Evolutionary conservation across 1,140 invertebrate genomes (phyloP), one percentile per base, ranked within the genome.

Genomic region (Drosophila funebris): DNA sequence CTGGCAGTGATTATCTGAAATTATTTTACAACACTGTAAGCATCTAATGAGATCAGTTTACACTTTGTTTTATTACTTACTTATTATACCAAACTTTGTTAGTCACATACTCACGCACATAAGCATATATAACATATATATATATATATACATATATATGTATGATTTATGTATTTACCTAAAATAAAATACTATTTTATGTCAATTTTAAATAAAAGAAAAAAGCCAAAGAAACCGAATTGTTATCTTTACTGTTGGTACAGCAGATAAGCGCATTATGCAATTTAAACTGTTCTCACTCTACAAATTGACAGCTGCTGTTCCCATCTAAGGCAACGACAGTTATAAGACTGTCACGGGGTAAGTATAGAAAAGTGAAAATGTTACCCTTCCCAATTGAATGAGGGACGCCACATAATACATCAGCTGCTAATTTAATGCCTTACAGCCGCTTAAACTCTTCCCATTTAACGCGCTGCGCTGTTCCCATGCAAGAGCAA

Each of bases 221-320:
- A 61, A 18, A 69, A 52, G 56, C 66, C 66, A 69, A 69, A 69
- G 66, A 69, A 69, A 61, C n/a, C 41, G 11, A 33, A 33, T 6
- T 39, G 9, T 33, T 11, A 11, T n/a, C 3, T 9, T 33, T 11
- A 11, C 29, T n/a, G n/a, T n/a, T n/a, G n/a, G n/a, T n/a, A n/a
- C n/a, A n/a, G n/a, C n/a, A n/a, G n/a, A n/a, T n/a, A n/a, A n/a
- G n/a, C n/a, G n/a, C n/a, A n/a, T n/a, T n/a, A n/a, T n/a, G n/a
- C n/a, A n/a, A n/a, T n/a, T n/a, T n/a, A n/a, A n/a, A n/a, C n/a
- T n/a, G n/a, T n/a, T n/a, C n/a, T n/a, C n/a, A n/a, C n/a, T n/a
- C n/a, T n/a, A n/a, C n/a, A n/a, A n/a, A n/a, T n/a, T n/a, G n/a
- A n/a, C n/a, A n/a, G n/a, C n/a, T n/a, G n/a, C n/a, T n/a, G n/a